These are phyloP conservation scores for Lacerta viridis DNA, from an alignment of 2,797 vertebrate species.

Conservation along the genomic window DNA sequence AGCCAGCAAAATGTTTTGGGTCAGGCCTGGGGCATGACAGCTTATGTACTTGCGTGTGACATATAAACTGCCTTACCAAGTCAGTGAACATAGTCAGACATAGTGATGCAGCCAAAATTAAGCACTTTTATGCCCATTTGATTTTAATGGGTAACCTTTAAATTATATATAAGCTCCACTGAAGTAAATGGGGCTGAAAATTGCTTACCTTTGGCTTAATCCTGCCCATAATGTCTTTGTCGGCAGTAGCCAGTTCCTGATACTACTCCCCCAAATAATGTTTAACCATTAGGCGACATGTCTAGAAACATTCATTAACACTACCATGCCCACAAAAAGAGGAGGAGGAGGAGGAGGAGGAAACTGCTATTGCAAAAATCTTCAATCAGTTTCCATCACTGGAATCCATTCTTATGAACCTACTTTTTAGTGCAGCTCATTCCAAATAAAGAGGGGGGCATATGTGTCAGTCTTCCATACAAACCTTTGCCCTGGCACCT, in stretches of 20 bases:
- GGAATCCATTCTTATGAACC: neutral
- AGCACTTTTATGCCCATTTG: neutral
- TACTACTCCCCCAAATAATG: neutral
- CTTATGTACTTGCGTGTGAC: neutral
- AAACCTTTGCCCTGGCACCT: neutral
- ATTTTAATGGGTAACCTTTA: neutral
- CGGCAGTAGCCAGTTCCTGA: neutral
- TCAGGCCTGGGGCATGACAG: no score
- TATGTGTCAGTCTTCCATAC: neutral
- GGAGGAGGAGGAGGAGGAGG: no score
- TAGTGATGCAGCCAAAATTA: no score
- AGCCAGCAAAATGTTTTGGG: no score
- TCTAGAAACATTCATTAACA: neutral
- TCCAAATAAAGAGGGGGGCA: neutral
- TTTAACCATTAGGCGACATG: neutral
- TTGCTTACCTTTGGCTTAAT: neutral
- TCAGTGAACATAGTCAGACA: neutral
- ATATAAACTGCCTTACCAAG: neutral
- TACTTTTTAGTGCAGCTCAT: neutral
- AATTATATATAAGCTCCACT: neutral
- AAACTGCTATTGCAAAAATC: no score
- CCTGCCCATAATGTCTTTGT: neutral
- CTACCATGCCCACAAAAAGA: neutral
- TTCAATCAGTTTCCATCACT: neutral
- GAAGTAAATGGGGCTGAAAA: conserved; percentile 1